Conservation (phyloP, 2,797 vertebrate species). For the Clarias platycephalus region DNA sequence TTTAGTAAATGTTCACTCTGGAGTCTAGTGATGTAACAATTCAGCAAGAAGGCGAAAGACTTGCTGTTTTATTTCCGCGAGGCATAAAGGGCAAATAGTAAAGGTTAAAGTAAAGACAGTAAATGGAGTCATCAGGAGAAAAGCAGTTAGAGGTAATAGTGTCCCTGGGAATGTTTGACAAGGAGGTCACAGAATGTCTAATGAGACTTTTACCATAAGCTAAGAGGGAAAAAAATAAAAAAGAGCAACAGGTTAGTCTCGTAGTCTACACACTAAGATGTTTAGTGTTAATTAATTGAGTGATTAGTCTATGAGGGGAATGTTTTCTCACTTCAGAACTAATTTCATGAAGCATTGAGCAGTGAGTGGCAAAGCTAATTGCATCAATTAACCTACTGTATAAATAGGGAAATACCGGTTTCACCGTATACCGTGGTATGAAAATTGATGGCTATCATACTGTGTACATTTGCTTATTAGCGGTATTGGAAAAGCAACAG, state of each 20-base stretch:
- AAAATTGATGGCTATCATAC: too few relatives aligned
- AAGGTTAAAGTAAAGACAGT: constrained; percentile 47
- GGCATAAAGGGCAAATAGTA: constrained; percentile 46
- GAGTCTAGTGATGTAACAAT: neutral
- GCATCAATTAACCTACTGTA: too few relatives aligned
- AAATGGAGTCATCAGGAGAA: constrained; percentile 10
- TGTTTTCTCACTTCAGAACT: neutral
- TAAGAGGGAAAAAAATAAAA: neutral
- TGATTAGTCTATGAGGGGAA: neutral
- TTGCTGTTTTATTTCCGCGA: constrained; percentile 28
- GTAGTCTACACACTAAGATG: neutral
- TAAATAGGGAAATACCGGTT: too few relatives aligned
- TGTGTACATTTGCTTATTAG: too few relatives aligned
- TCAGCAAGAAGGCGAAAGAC: neutral
- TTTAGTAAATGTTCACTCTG: neutral
- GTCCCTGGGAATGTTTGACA: neutral
- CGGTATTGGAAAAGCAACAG: too few relatives aligned
- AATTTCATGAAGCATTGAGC: too few relatives aligned
- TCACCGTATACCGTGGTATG: too few relatives aligned
- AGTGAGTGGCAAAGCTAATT: too few relatives aligned
- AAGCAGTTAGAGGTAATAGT: neutral
- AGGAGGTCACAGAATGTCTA: neutral
- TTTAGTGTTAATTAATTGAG: neutral
- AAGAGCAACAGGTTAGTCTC: neutral
- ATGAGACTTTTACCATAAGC: neutral